Evolutionary conservation across 1,140 invertebrate genomes (phyloP), one percentile per base, ranked within the genome.

Genomic region (Anagrus nilaparvatae): DNA sequence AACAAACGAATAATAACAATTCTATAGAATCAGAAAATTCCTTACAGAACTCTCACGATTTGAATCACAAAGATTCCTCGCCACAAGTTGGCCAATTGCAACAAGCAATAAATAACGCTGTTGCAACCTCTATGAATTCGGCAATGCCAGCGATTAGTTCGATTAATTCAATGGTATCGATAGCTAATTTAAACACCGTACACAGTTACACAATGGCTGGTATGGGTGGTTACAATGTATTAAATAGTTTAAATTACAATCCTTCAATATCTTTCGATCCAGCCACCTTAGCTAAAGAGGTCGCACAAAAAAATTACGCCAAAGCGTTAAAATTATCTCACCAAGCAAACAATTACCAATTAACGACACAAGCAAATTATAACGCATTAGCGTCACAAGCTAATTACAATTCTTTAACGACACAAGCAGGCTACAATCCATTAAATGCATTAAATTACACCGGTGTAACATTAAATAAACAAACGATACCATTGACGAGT

Each of bases 301-400:
- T 82, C 37, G 81, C 81, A 20, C 81, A 83, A 52, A 82, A 84
- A 62, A 83, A 81, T 54, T 84, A 83, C 58, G 79, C 80, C 12
- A 79, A 76, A 49, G 75, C 74, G 0, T 58, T 79, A 18, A 81
- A 80, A 51, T 55, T 78, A 28, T 77, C 76, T 3, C 73, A 72
- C 21, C 45, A 47, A 12, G 25, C 34, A 38, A 12, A 40, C 29
- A 12, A 19, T 5, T 19, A 19, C 18, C 12, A 10, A 10, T 8
- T 14, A 5, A n/a, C n/a, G 44, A 39, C 13, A 56, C 57, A 17
- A 69, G 64, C 52, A n/a, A 60, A 55, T 23, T 55, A 68, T 17
- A 66, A 61, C 40, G 69, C 70, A 13, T 59, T 78, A 7, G n/a
- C n/a, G n/a, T n/a, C n/a, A n/a, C 2, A n/a, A n/a, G 44, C 44